phyloP scores from a whole-genome alignment of 2,888 invertebrate genomes.

The Caenorhabditis angaria region DNA sequence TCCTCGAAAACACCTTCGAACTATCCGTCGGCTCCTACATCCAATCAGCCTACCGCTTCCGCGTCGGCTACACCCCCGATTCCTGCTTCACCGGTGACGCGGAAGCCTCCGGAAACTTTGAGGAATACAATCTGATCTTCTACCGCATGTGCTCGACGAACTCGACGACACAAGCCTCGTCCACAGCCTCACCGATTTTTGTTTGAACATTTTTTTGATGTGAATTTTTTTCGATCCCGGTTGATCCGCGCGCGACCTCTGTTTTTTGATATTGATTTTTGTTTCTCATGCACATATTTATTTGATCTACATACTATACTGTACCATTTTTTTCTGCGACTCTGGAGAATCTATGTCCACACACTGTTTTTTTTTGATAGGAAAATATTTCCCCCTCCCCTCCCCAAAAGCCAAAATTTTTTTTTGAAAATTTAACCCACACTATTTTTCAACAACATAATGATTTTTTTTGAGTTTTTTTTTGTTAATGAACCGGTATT shows the following conservation, averaged over 20 bases:
- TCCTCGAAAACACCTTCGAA: constrained; percentile 61
- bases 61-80: constrained; percentile 71
- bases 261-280: constrained; percentile 8
- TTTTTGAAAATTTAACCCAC: background rate
- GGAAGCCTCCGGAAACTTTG: constrained; percentile 53
- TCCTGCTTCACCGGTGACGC: constrained; percentile 55
- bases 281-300: constrained; percentile 14
- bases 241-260: background rate
- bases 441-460: background rate
- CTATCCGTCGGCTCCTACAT: constrained; percentile 72
- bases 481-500: background rate
- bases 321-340: constrained; percentile 7
- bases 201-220: no score
- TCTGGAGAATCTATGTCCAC: constrained; percentile 6
- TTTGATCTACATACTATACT: background rate
- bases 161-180: background rate
- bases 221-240: no score
- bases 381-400: background rate
- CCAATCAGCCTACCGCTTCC: constrained; percentile 77
- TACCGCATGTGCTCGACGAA: constrained; percentile 60
- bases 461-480: background rate
- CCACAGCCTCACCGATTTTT: background rate
- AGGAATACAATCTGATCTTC: constrained; percentile 71
- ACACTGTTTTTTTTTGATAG: background rate
- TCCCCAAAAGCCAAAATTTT: background rate